phyloP scores from a whole-genome alignment of 2,888 invertebrate species.

The Eupithecia inturbata region DNA sequence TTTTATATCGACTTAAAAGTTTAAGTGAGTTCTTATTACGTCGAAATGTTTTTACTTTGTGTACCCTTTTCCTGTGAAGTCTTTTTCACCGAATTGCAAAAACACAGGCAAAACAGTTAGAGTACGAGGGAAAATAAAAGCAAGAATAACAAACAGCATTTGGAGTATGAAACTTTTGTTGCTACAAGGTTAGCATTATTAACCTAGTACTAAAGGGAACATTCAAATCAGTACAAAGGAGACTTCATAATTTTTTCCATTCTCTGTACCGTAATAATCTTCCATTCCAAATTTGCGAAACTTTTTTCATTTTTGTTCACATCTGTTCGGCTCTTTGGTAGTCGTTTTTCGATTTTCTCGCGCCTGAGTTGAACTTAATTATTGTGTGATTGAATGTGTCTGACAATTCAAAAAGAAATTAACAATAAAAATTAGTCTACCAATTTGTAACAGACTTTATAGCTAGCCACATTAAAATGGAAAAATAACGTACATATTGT shows the following conservation, averaged over 20 bases:
- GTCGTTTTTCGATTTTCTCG: constrained; percentile 66
- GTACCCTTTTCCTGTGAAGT: not conserved
- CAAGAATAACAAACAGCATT: constrained; percentile 50
- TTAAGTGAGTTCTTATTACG: not conserved
- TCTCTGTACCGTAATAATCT: constrained; percentile 81
- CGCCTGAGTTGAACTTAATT: constrained; percentile 48
- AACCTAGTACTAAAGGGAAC: constrained; percentile 73
- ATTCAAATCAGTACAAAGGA: constrained; percentile 77
- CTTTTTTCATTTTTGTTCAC: constrained; percentile 83
- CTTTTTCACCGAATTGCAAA: not conserved
- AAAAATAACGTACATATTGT: not conserved
- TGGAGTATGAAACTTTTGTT: constrained; percentile 68
- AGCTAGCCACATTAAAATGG: not conserved
- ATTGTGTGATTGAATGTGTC: constrained; percentile 19
- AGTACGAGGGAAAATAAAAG: constrained; percentile 47
- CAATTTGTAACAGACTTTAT: not conserved
- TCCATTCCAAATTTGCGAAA: constrained; percentile 76
- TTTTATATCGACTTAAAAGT: not conserved
- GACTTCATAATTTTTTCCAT: constrained; percentile 80
- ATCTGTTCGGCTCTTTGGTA: constrained; percentile 73
- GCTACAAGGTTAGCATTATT: constrained; percentile 61
- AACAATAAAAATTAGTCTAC: not conserved
- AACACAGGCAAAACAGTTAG: not conserved
- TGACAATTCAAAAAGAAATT: constrained; percentile 10
- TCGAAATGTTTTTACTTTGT: not conserved